Percentiles rank a stretch among this genome's conserved stretches.
phyloP scores from a whole-genome alignment of 1,140 invertebrate genomes.

The Drosophila truncata region DNA sequence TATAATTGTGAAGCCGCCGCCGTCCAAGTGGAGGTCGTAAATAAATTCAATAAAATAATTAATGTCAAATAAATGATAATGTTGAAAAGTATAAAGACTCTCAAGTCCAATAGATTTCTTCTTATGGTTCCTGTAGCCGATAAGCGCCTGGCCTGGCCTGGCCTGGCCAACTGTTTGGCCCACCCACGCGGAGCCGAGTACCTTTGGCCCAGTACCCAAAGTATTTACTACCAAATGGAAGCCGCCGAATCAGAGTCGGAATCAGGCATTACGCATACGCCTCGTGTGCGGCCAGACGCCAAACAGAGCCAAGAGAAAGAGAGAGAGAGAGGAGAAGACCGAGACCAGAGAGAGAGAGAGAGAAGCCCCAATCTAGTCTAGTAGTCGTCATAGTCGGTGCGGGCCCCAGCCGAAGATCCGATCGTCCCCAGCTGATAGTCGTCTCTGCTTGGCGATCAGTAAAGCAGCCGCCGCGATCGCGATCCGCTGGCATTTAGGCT shows the following conservation, averaged over 20 bases:
- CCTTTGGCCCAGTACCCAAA: constrained; percentile 25
- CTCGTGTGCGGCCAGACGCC: constrained; percentile 24
- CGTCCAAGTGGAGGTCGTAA: constrained; percentile 27
- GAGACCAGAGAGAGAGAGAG: neutral
- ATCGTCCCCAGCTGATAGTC: constrained; percentile 17
- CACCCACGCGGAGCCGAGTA: constrained; percentile 30
- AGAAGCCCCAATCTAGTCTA: neutral
- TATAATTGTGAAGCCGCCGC: constrained; percentile 15
- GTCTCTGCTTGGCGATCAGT: constrained; percentile 21
- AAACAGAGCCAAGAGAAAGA: constrained; percentile 2
- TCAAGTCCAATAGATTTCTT: neutral
- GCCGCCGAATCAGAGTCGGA: constrained; percentile 3
- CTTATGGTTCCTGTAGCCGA: neutral
- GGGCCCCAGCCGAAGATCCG: constrained; percentile 3
- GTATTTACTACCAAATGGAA: neutral
- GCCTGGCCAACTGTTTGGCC: constrained; percentile 20
- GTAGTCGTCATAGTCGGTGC: neutral
- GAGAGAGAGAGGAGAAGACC: neutral
- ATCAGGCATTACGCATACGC: constrained; percentile 53
- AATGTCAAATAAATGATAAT: constrained; percentile 47
- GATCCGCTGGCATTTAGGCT: constrained; percentile 30
- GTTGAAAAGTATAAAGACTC: neutral
- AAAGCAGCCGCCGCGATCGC: constrained; percentile 17
- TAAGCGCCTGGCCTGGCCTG: constrained; percentile 1
- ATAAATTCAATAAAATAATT: constrained; percentile 46